Evolutionary conservation across 2,113 vertebrate genomes (phyloP).

Genomic region (Isurus oxyrinchus): DNA sequence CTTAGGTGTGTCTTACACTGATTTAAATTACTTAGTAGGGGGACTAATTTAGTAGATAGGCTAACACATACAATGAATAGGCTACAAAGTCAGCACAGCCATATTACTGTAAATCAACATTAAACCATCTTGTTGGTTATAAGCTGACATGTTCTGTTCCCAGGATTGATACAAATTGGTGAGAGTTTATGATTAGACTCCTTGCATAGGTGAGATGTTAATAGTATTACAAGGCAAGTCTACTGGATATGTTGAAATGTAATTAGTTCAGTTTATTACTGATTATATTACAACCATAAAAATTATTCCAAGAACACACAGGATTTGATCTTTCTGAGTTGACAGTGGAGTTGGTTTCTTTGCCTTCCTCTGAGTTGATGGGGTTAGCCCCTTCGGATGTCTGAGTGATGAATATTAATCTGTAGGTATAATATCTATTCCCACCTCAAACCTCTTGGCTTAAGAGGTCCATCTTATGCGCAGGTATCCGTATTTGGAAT

Average conservation of each 20-base stretch:
- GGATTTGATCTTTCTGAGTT: not conserved
- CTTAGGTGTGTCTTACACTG: not conserved
- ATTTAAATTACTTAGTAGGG: not conserved
- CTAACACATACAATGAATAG: not conserved
- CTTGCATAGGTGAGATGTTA: not conserved
- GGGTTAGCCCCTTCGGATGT: not conserved
- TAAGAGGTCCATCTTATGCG: not conserved
- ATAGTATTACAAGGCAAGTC: not conserved
- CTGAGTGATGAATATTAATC: not conserved
- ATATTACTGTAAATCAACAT: not conserved
- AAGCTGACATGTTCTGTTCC: not conserved
- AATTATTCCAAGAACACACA: not conserved
- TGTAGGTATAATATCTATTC: not conserved
- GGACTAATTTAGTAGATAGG: not conserved
- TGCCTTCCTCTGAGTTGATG: not conserved
- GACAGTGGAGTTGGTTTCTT: not conserved
- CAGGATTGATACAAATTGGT: not conserved
- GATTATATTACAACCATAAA: not conserved
- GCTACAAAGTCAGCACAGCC: not conserved
- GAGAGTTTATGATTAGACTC: not conserved
- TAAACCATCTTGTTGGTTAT: not conserved
- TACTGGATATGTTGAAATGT: not conserved
- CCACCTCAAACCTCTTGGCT: not conserved
- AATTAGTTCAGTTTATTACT: not conserved
- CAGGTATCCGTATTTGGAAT: not conserved